Conservation (phyloP, 2,797 vertebrate genomes). For the Lithobates sylvaticus region DNA sequence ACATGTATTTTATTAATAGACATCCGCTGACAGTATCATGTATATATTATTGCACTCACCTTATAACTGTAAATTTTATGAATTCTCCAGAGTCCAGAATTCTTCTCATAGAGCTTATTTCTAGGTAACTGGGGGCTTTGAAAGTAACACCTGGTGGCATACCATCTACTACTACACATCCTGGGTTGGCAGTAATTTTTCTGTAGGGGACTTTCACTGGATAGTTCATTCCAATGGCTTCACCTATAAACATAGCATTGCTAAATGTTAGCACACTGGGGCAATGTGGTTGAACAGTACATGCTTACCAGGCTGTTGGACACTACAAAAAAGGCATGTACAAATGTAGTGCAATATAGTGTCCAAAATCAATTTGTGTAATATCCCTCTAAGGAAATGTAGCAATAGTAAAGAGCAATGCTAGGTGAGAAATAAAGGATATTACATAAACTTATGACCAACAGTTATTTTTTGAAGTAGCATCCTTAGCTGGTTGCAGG, state of each 20-base stretch:
- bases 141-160: slow-evolving; percentile 79
- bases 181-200: slow-evolving; percentile 80
- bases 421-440: neutral
- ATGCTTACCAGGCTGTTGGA: neutral
- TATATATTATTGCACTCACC: slow-evolving; percentile 66
- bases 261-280: neutral
- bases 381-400: neutral
- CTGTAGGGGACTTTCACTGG: slow-evolving; percentile 82
- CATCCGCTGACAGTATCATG: neutral
- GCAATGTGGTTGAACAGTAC: neutral
- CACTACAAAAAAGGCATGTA: neutral
- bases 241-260: slow-evolving; percentile 67
- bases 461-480: neutral
- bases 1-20: too few species aligned
- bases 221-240: slow-evolving; percentile 80
- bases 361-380: neutral
- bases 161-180: slow-evolving; percentile 81
- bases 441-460: neutral
- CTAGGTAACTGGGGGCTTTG: slow-evolving; percentile 83
- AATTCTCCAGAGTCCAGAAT: slow-evolving; percentile 79
- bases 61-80: slow-evolving; percentile 80
- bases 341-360: neutral
- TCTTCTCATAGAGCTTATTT: slow-evolving; percentile 79
- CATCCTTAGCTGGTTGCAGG: neutral
- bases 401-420: neutral